These are phyloP conservation scores for Xiphophorus birchmanni DNA, from an alignment of 2,797 vertebrate species.

Conservation along the genomic window DNA sequence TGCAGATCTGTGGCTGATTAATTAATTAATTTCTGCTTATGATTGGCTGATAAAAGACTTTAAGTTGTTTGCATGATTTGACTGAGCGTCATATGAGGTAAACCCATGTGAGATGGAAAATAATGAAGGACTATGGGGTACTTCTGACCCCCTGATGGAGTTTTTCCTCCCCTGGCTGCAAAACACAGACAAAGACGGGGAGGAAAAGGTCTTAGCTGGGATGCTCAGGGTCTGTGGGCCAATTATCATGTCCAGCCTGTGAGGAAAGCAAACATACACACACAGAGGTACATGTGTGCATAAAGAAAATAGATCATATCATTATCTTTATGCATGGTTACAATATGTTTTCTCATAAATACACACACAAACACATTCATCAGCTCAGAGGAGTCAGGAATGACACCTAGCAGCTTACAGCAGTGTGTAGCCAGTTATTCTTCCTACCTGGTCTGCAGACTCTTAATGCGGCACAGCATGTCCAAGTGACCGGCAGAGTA, in stretches of 20 bases:
- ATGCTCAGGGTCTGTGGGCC: constrained; percentile 75
- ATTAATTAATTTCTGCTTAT: neutral
- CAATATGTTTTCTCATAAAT: constrained; percentile 1
- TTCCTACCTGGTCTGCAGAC: constrained; percentile 92
- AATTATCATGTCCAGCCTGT: constrained; percentile 81
- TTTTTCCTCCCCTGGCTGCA: constrained; percentile 80
- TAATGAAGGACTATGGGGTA: constrained; percentile 12
- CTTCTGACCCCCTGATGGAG: constrained; percentile 79
- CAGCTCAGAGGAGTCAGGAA: neutral
- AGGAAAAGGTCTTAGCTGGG: constrained; percentile 80
- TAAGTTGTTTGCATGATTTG: constrained; percentile 13
- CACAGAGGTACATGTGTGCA: constrained; percentile 15
- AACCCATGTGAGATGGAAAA: constrained; percentile 16
- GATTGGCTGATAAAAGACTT: neutral
- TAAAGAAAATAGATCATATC: constrained; percentile 6
- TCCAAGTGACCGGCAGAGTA: constrained; percentile 97
- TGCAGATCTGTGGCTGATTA: neutral
- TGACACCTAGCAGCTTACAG: neutral
- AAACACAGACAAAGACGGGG: constrained; percentile 78
- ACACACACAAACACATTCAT: constrained; percentile 6
- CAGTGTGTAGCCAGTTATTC: neutral
- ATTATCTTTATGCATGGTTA: neutral
- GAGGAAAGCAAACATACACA: constrained; percentile 53
- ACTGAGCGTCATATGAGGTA: constrained; percentile 30
- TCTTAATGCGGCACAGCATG: constrained; percentile 98